Base-by-base conservation (phyloP, 2,888 invertebrate species). In the Rhagonycha lutea region DNA sequence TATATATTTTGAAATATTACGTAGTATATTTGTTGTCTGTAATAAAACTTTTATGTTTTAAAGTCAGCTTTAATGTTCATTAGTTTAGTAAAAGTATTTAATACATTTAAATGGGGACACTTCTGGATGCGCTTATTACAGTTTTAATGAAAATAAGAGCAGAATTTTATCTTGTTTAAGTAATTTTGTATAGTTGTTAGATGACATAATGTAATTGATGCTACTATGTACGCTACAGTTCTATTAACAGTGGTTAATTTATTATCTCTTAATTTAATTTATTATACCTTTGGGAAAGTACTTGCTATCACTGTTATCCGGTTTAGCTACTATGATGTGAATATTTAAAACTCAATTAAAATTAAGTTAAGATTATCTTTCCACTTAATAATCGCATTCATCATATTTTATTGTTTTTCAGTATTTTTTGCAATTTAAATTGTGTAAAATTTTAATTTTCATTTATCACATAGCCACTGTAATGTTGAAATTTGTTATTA, bases 261-360 rank as follows among this genome's bases (percentile, higher is more conserved):
- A 47, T 47, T 47, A 47, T 47, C 47, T 47, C 47, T 47, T 47
- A 47, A 47, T 47, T 47, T 47, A 47, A 47, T 47, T 47, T 47
- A 47, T 47, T 47, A 47, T 47, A 47, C 47, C 47, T 47, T 47
- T n/a, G 47, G 47, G 47, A 47, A 47, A 47, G 47, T 47, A 47
- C 47, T 47, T 47, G 47, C 47, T 47, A 47, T 47, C 47, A 47
- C n/a, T 73, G 73, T 69, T 69, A 73, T 73, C 73, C 73, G 68
- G 73, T 73, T 73, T 69, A 61, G 61, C 68, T 68, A 73, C 73
- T 73, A 68, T 68, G 73, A 69, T 69, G 73, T 73, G 73, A 69
- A 69, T 69, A 73, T 73, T 73, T 73, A 73, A 73, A 73, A 73
- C 63, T 69, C 73, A 62, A 73, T 73, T 73, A 73, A 73, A 73